phyloP scores from a whole-genome alignment of 2,888 invertebrate species.

The Papilio demoleus region DNA sequence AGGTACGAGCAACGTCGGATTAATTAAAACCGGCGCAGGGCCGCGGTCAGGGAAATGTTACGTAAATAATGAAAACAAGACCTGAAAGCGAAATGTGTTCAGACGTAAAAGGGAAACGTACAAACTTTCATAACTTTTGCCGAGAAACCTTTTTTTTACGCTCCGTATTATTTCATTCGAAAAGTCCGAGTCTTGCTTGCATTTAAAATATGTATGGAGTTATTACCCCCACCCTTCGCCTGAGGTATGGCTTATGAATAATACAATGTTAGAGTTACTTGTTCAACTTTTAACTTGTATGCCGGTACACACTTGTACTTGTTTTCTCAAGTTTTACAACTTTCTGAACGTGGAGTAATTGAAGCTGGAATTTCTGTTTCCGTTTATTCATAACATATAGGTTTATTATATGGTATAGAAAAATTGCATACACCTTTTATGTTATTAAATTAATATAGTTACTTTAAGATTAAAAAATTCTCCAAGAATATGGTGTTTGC shows the following conservation, averaged over 20 bases:
- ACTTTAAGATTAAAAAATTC: not conserved
- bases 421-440: not conserved
- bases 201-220: conserved; percentile 76
- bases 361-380: conserved; percentile 14
- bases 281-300: conserved; percentile 44
- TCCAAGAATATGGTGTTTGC: not conserved
- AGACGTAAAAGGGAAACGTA: conserved; percentile 69
- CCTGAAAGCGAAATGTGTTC: conserved; percentile 64
- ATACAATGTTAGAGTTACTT: conserved; percentile 60
- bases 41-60: conserved; percentile 75
- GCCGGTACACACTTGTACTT: conserved; percentile 45
- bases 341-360: conserved; percentile 43
- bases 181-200: conserved; percentile 74
- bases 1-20: conserved; percentile 73
- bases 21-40: conserved; percentile 76
- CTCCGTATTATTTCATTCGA: conserved; percentile 77
- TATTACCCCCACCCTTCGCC: conserved; percentile 50
- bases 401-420: not conserved
- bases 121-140: conserved; percentile 77
- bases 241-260: conserved; percentile 49
- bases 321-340: conserved; percentile 49
- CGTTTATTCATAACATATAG: not conserved
- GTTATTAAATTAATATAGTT: not conserved
- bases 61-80: conserved; percentile 77
- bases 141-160: conserved; percentile 70